These are phyloP conservation scores for Fabriciana adippe DNA, from an alignment of 2,888 invertebrate species.

Conservation along the genomic window DNA sequence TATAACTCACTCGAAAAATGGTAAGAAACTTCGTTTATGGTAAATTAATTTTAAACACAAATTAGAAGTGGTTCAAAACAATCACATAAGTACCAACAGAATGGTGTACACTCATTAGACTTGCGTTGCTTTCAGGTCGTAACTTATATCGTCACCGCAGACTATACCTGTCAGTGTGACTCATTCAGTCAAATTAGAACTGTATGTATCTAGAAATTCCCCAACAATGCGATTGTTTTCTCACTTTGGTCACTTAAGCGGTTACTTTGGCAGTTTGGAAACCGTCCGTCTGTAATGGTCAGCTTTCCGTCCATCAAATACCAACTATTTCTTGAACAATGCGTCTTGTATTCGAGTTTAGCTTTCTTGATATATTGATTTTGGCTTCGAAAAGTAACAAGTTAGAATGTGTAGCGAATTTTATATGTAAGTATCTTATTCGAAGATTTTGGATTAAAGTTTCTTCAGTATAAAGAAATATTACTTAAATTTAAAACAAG, in stretches of 20 bases:
- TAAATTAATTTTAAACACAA: not conserved
- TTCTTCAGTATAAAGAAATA: no score
- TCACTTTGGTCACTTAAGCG: slow-evolving; percentile 49
- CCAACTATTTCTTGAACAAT: slow-evolving; percentile 57
- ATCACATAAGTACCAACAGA: not conserved
- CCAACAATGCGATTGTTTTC: slow-evolving; percentile 56
- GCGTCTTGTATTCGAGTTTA: slow-evolving; percentile 44
- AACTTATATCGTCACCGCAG: not conserved
- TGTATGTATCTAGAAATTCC: slow-evolving; percentile 50
- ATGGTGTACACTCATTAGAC: not conserved
- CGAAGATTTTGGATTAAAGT: not conserved
- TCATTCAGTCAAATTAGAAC: slow-evolving; percentile 65
- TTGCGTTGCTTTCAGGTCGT: not conserved
- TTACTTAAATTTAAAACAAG: no score
- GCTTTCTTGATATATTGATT: slow-evolving; percentile 42
- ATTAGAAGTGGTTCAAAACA: not conserved
- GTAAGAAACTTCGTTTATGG: not conserved
- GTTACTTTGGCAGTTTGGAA: slow-evolving; percentile 57
- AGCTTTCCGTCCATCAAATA: slow-evolving; percentile 74
- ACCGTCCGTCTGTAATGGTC: slow-evolving; percentile 64
- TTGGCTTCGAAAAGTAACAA: slow-evolving; percentile 26
- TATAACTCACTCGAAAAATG: no score
- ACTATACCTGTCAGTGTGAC: slow-evolving; percentile 42
- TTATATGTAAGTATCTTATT: not conserved
- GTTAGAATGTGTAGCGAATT: slow-evolving; percentile 3